Base-by-base conservation (phyloP, 2,888 invertebrate genomes). In the Zygothrica quintamaculata region DNA sequence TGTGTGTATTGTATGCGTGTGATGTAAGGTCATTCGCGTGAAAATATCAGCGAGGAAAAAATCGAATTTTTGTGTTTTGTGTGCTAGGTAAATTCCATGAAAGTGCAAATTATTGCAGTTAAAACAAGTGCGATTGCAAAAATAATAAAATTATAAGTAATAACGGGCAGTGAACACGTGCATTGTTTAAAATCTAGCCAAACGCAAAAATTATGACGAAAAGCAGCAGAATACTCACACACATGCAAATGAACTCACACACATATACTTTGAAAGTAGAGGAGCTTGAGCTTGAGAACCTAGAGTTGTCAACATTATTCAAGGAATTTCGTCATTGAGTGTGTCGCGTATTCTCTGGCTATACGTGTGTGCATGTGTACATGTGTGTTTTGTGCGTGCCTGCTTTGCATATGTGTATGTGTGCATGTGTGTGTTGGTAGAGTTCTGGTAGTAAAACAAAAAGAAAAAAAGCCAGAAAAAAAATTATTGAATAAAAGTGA, bases 51-150 rank as follows among this genome's bases (percentile, higher is more conserved):
- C 84, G 86, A 84, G 79, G 81, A 87, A 86, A 88, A 88, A 82
- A 85, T 85, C 82, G 82, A 89, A 89, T 79, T 88, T 89, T 87
- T 89, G 88, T 89, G 89, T 89, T 89, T 89, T 88, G 88, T 88
- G 89, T 88, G 85, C 85, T 89, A 89, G 89, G 89, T 89, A 89
- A 89, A 86, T 77, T 87, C 67, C 39, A 55, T 74, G 74, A 65
- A 52, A 60, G 65, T 82, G 68, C 58, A 69, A 76, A 84, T 56
- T 65, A 61, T 61, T 67, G 51, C 31, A 66, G 61, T 56, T 65
- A 11, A 75, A 67, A 29, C 9, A 26, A 62, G 47, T 66, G 74
- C 60, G 43, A 53, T 47, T 62, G 22, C 56, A 33, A 48, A 66
- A 62, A 39, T 64, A 52, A 74, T 77, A 15, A 61, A 69, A 46